Conservation (phyloP, 1,140 invertebrate genomes). For the Diachasma alloeum region DNA sequence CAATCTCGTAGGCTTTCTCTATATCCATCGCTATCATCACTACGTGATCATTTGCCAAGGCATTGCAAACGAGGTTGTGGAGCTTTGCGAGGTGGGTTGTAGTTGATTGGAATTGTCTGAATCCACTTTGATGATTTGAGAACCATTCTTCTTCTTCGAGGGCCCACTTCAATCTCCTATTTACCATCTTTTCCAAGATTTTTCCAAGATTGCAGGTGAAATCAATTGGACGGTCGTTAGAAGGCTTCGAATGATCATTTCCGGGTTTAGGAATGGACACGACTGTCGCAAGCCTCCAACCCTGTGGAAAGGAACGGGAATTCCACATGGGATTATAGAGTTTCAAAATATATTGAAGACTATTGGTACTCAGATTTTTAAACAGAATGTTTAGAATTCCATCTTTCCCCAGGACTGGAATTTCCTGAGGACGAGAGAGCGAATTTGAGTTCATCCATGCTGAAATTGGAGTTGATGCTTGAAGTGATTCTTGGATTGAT, state of each 20-base stretch:
- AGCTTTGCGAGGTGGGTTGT: too few relatives aligned
- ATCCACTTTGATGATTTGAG: not conserved
- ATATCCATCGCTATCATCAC: not conserved
- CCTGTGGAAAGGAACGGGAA: not conserved
- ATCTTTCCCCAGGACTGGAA: slow-evolving; percentile 17
- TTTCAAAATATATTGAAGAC: not conserved
- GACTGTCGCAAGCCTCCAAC: not conserved
- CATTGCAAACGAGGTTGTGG: not conserved
- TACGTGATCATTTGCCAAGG: not conserved
- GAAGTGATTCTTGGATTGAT: not conserved
- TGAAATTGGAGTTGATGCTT: not conserved
- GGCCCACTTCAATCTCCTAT: not conserved
- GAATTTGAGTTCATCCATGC: slow-evolving; percentile 6
- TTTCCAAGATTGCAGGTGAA: slow-evolving; percentile 12
- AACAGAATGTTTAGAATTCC: slow-evolving; percentile 12
- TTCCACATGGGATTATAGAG: slow-evolving; percentile 7
- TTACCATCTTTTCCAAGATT: slow-evolving; percentile 11
- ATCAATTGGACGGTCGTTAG: not conserved
- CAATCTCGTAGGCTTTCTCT: slow-evolving; percentile 14
- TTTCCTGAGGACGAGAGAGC: not conserved
- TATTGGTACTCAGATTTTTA: slow-evolving; percentile 1
- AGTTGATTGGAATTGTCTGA: too few relatives aligned
- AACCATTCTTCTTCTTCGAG: not conserved
- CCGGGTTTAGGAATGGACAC: not conserved
- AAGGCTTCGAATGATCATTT: not conserved